Percentiles rank a stretch among this genome's conserved stretches.
These are phyloP conservation scores for Condylostylus longicornis DNA, from an alignment of 1,140 invertebrate genomes.

Conservation along the genomic window DNA sequence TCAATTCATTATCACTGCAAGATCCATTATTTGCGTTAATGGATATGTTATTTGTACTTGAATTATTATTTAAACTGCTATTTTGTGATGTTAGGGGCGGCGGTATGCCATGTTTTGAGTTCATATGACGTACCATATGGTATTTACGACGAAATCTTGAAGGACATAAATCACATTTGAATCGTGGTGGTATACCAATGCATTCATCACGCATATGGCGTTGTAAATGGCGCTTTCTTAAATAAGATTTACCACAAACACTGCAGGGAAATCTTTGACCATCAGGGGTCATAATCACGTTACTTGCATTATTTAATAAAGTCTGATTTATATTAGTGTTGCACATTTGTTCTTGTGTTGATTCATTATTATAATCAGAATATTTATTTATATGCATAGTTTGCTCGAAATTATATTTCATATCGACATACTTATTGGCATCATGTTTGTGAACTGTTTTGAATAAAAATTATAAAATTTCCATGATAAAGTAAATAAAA, in stretches of 20 bases:
- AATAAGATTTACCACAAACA: constrained; percentile 46
- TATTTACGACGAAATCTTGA: constrained; percentile 43
- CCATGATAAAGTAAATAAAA: too few species aligned
- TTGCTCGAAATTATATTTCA: constrained; percentile 5
- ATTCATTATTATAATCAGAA: too few species aligned
- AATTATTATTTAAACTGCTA: constrained; percentile 21
- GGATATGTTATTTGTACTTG: constrained; percentile 10
- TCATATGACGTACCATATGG: constrained; percentile 41
- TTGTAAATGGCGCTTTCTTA: constrained; percentile 47
- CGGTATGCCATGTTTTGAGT: constrained; percentile 33
- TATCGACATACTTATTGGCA: too few species aligned
- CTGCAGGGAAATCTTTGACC: constrained; percentile 38
- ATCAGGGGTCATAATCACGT: constrained; percentile 3
- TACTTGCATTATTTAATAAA: too few species aligned
- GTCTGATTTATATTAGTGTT: too few species aligned
- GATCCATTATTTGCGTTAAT: too few species aligned
- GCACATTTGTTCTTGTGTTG: too few species aligned
- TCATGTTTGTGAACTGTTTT: too few species aligned
- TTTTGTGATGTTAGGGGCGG: constrained; percentile 25
- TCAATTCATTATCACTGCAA: constrained; percentile 22
- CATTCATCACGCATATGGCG: constrained; percentile 51
- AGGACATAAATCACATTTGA: constrained; percentile 46
- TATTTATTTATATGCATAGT: constrained; percentile 3
- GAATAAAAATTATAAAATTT: too few species aligned
- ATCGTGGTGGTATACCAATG: constrained; percentile 47